Evolutionary conservation across 2,888 invertebrate genomes (phyloP), one percentile per base, ranked within the genome.

Genomic region (Epirrhoe tristata): DNA sequence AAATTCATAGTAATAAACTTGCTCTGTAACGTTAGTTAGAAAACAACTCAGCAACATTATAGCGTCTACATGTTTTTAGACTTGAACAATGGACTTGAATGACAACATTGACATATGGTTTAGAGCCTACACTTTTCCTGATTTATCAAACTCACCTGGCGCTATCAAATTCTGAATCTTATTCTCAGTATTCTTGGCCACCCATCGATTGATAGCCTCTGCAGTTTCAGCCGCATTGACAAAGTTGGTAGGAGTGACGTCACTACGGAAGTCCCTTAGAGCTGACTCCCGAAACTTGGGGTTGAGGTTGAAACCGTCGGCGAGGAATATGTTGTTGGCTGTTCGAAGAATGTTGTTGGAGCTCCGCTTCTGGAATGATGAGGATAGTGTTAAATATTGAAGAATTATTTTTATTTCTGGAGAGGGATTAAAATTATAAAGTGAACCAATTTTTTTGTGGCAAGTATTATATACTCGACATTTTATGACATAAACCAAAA

Each of bases 201-300:
- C 95, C 96, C 97, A 98, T 5, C 87, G 80, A 81, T 98, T 98
- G 58, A 98, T 96, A 16, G 81, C 81, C 2, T 84, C 73, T 0
- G 94, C 94, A 5, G 95, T 93, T 32, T 82, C 81, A 0, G 87
- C 74, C 1, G 94, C 80, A 10, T 89, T 83, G 0, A 64, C 72
- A 73, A 96, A 96, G 82, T 95, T 94, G 0, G 94, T 83, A 0
- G 83, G 80, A 0, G 94, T 91, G 0, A 96, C 89, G 50, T 95
- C 94, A n/a, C 95, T 87, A n/a, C 80, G 81, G 74, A 95, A 95
- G 53, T 93, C 84, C 14, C 85, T 82, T 8, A 89, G 68, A 0
- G 90, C 91, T n/a, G 77, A 71, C 0, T 69, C 75, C 58, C 86
- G 87, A 74, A 91, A 94, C 0, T 78, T 70, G 0, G 74, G 74